A percentile compares a stretch with the other conserved stretches of the same genome.
phyloP scores from a whole-genome alignment of 64 coral and sea anemone species.

The Dendrophyllia cribrosa region DNA sequence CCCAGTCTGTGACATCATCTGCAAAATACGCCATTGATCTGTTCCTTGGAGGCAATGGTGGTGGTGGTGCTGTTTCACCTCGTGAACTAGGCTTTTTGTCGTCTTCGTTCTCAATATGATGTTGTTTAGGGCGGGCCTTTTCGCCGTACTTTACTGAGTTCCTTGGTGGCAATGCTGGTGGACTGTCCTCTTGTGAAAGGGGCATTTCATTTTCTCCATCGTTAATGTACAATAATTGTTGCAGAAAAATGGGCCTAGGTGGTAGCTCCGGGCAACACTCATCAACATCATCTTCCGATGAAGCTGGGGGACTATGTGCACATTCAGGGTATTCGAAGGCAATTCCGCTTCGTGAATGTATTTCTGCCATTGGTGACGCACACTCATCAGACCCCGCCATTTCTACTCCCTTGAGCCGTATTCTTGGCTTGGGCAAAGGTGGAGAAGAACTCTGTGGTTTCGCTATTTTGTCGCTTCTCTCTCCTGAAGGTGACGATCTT shows the following conservation, averaged over 20 bases:
- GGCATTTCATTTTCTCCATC: too few species aligned
- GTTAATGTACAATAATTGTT: too few species aligned
- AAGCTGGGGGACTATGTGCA: too few species aligned
- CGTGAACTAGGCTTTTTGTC: not conserved
- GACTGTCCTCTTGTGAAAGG: too few species aligned
- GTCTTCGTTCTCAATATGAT: not conserved
- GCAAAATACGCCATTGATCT: not conserved
- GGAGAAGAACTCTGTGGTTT: not conserved
- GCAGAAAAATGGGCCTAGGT: too few species aligned
- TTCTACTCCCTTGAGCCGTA: not conserved
- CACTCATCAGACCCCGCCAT: not conserved
- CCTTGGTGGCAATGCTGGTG: too few species aligned
- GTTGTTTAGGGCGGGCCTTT: not conserved
- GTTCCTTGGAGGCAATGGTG: conserved; percentile 14
- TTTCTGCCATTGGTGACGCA: too few species aligned
- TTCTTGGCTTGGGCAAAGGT: not conserved
- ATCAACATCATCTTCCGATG: too few species aligned
- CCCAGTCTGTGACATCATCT: conserved; percentile 20
- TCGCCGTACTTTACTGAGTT: too few species aligned
- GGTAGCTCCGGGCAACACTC: too few species aligned
- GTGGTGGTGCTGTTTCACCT: not conserved
- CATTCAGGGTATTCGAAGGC: not conserved
- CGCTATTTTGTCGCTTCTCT: not conserved
- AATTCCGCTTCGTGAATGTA: not conserved
- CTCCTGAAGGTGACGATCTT: not conserved